Conservation (phyloP, 2,113 vertebrate genomes). For the Myotis davidii region DNA sequence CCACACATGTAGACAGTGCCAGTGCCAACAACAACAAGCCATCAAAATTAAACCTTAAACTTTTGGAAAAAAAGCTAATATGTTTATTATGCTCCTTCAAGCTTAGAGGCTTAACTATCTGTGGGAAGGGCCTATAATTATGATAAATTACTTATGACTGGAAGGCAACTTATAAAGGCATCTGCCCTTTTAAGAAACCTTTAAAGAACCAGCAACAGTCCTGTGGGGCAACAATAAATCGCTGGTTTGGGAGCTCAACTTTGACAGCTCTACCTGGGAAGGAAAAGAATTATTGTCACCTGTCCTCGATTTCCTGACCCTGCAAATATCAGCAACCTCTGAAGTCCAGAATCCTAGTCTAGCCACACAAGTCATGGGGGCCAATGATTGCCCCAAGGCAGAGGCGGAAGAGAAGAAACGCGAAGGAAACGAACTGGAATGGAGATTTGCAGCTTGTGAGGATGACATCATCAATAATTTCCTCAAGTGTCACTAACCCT, state of each 20-base stretch:
- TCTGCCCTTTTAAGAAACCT: conserved; percentile 50
- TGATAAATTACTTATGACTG: conserved; percentile 65
- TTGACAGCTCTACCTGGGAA: conserved; percentile 41
- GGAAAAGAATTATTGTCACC: background rate
- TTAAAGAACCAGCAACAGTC: conserved; percentile 27
- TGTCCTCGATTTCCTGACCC: conserved; percentile 34
- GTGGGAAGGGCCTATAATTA: conserved; percentile 54
- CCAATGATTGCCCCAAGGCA: background rate
- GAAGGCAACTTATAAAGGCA: conserved; percentile 53
- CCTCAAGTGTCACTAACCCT: conserved; percentile 23
- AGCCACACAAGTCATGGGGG: background rate
- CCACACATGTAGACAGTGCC: background rate
- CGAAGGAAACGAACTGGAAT: conserved; percentile 35
- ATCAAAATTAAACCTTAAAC: conserved; percentile 59
- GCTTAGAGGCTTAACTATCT: conserved; percentile 48
- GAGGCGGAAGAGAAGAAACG: background rate
- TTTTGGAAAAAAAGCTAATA: conserved; percentile 51
- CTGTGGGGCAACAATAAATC: conserved; percentile 36
- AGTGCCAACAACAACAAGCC: conserved; percentile 48
- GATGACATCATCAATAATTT: conserved; percentile 44
- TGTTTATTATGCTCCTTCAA: conserved; percentile 52
- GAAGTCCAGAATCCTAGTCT: background rate
- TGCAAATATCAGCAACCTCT: background rate
- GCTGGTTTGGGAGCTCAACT: background rate
- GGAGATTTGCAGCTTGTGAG: background rate